Evolutionary conservation across 2,113 vertebrate genomes (phyloP).

Genomic region (Romanogobio albipinnatus): DNA sequence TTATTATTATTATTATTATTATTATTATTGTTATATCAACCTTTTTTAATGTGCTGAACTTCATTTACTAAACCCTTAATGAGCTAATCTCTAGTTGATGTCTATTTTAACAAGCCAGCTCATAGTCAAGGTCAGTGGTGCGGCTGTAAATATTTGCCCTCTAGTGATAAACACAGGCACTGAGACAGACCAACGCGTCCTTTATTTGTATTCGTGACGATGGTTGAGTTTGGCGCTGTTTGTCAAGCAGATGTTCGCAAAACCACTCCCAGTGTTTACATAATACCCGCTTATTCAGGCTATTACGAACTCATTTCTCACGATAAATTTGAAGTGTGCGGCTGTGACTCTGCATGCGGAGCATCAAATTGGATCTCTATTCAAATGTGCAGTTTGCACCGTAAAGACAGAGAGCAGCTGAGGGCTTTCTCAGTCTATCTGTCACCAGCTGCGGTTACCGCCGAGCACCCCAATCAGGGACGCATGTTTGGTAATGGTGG

Average conservation of each 20-base stretch:
- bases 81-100: conserved; percentile 11
- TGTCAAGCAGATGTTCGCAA: conserved; percentile 40
- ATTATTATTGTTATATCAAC: too few species aligned
- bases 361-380: conserved; percentile 56
- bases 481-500: conserved; percentile 34
- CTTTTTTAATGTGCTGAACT: not conserved
- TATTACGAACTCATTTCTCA: conserved; percentile 57
- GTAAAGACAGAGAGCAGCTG: conserved; percentile 28
- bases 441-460: conserved; percentile 31
- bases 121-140: not conserved
- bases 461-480: conserved; percentile 39
- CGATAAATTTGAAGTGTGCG: conserved; percentile 43
- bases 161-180: conserved; percentile 6
- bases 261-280: conserved; percentile 43
- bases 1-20: too few species aligned
- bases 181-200: conserved; percentile 8
- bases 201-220: conserved; percentile 29
- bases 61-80: conserved; percentile 27
- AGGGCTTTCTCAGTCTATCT: not conserved
- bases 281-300: conserved; percentile 49
- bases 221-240: not conserved
- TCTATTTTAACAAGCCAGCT: not conserved
- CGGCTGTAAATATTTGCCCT: conserved; percentile 24
- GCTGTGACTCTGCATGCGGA: conserved; percentile 47
- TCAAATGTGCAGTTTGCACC: conserved; percentile 50